phyloP scores from a whole-genome alignment of 2,113 vertebrate species.

The Gobiocypris rarus region DNA sequence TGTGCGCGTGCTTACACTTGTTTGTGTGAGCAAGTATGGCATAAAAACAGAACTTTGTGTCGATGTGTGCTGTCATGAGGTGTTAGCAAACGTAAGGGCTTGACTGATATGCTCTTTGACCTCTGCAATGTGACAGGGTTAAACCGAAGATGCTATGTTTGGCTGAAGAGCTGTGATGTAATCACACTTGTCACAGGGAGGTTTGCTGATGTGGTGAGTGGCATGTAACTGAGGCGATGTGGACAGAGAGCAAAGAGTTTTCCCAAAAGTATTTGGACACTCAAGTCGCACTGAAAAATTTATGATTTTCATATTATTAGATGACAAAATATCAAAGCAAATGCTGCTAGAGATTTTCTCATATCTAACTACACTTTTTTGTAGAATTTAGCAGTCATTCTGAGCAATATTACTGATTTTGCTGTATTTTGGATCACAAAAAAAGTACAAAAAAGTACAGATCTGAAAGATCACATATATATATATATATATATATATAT shows the following conservation, averaged over 20 bases:
- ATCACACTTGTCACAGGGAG: slow-evolving; percentile 6
- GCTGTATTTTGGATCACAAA: no score
- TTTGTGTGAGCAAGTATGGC: slow-evolving; percentile 16
- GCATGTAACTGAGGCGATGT: slow-evolving; percentile 15
- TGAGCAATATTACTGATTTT: not conserved
- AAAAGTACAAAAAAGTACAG: no score
- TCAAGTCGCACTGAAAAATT: not conserved
- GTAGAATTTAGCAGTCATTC: not conserved
- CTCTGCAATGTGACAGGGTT: slow-evolving; percentile 16
- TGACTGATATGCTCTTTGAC: slow-evolving; percentile 21
- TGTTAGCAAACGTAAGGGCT: not conserved
- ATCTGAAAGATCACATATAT: no score
- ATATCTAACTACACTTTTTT: not conserved
- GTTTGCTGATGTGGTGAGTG: slow-evolving; percentile 31
- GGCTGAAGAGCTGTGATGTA: slow-evolving; percentile 26
- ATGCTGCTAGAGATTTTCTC: not conserved
- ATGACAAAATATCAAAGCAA: slow-evolving; percentile 22
- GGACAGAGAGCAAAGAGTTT: slow-evolving; percentile 16
- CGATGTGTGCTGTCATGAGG: slow-evolving; percentile 13
- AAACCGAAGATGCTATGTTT: slow-evolving; percentile 15
- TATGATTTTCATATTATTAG: not conserved
- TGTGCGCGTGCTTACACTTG: not conserved
- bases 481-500: no score
- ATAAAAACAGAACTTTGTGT: slow-evolving; percentile 23
- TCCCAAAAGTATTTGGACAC: slow-evolving; percentile 27